phyloP scores from a whole-genome alignment of 2,113 vertebrate species.

The Lynx canadensis region DNA sequence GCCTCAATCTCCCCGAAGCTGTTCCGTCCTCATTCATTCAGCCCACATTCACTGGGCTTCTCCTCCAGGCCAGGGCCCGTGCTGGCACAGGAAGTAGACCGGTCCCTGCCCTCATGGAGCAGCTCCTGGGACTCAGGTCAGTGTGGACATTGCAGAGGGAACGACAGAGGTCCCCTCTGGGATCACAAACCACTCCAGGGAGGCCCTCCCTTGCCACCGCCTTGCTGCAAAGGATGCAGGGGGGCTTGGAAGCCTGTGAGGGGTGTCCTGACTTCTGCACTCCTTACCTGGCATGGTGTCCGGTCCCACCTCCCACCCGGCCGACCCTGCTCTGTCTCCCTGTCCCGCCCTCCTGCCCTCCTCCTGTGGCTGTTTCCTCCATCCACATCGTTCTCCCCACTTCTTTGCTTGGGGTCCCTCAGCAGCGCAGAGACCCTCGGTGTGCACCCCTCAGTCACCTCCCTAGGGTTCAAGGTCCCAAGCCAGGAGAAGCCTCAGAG shows the following conservation, averaged over 20 bases:
- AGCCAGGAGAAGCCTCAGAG: not conserved
- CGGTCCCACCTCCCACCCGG: rapidly evolving
- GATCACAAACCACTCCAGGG: not conserved
- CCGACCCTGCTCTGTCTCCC: not conserved
- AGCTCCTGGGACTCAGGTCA: not conserved
- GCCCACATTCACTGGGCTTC: not conserved
- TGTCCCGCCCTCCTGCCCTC: not conserved
- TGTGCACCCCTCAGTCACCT: not conserved
- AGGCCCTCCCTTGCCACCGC: not conserved
- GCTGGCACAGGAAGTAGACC: not conserved
- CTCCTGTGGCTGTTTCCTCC: not conserved
- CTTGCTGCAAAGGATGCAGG: not conserved
- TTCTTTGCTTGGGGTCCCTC: not conserved
- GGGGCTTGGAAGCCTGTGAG: not conserved
- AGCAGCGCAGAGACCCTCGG: not conserved
- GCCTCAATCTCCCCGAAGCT: not conserved
- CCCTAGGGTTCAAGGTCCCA: not conserved
- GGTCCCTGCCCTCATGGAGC: not conserved
- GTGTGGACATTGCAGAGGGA: not conserved
- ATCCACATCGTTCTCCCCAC: too few species aligned
- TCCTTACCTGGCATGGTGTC: not conserved
- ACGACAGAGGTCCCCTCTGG: not conserved
- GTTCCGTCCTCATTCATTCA: not conserved
- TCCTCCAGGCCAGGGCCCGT: not conserved
- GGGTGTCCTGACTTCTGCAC: not conserved